A percentile compares a stretch with the other conserved stretches of the same genome.
Evolutionary conservation across 2,888 invertebrate species (phyloP).

Genomic region (Patella depressa): DNA sequence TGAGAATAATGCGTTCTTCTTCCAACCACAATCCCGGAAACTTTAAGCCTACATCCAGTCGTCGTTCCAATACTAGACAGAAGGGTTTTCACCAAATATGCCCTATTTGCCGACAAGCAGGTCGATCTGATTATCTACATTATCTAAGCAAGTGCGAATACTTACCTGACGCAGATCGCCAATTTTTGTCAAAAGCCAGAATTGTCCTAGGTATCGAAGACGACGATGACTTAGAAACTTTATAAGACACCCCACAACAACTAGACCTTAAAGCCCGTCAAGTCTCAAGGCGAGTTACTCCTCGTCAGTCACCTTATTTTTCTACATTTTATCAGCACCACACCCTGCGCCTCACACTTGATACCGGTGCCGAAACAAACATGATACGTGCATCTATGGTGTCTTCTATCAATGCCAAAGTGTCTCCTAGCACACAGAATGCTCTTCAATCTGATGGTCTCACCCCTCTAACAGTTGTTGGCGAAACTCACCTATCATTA

Average conservation of each 20-base stretch:
- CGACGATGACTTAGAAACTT: too few species aligned
- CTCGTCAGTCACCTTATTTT: not conserved
- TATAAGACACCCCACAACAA: too few species aligned
- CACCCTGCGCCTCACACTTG: not conserved
- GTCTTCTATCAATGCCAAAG: not conserved
- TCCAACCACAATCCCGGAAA: not conserved
- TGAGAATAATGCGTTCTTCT: not conserved
- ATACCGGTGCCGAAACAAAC: not conserved
- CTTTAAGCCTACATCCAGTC: too few species aligned
- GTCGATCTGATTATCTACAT: not conserved
- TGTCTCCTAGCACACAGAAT: not conserved
- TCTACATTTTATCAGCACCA: not conserved
- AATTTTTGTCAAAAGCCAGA: not conserved
- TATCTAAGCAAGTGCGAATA: not conserved
- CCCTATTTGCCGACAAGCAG: not conserved
- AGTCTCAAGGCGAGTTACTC: too few species aligned
- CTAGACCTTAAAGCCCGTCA: too few species aligned
- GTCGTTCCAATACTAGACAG: too few species aligned
- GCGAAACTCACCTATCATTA: not conserved
- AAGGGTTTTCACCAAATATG: not conserved
- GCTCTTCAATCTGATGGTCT: not conserved
- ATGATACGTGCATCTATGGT: not conserved
- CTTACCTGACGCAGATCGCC: not conserved
- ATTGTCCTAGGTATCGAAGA: too few species aligned
- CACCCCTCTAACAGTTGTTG: not conserved